Evolutionary conservation across 2,888 invertebrate genomes (phyloP), one percentile per base, ranked within the genome.

Genomic region (Plagodis pulveraria): DNA sequence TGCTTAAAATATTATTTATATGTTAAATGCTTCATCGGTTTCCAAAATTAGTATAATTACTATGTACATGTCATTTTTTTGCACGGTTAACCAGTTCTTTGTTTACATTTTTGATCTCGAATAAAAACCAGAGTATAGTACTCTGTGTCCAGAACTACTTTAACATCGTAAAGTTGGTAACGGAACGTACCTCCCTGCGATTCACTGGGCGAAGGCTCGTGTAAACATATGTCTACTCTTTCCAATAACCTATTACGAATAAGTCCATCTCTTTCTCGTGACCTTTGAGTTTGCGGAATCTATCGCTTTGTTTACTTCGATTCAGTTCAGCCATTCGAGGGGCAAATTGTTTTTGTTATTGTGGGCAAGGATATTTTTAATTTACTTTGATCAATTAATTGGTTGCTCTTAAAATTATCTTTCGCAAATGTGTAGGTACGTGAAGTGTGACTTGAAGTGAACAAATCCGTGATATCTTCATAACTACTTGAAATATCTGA

Each of bases 301-400:
- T 22, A 81, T 84, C 88, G 89, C 91, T 91, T 91, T 92, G 91
- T 91, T 91, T 92, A 91, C 91, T 89, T 88, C 83, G 78, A 79
- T 74, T 9, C 42, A 6, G 7, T n/a, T 11, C 42, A 6, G 7
- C 77, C 35, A 43, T 43, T 54, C 48, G 36, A 45, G 50, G 57
- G 77, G 82, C 50, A 54, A 77, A 87, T 87, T 91, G 91, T 91
- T 91, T 88, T 91, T 92, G 91, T 91, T 61, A 60, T 60, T 90
- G 89, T 90, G 80, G 70, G 75, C 72, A 72, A 78, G 77, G 78
- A 81, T 80, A 80, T 78, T 78, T 74, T 72, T 56, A 22, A 58
- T 64, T 64, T 65, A 47, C 54, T 62, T 65, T 58, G 51, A 65
- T 64, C 58, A 9, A 6, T 54, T 54, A 56, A 66, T 55, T 38